Conservation (phyloP, 2,888 invertebrate genomes). For the Candidula unifasciata region DNA sequence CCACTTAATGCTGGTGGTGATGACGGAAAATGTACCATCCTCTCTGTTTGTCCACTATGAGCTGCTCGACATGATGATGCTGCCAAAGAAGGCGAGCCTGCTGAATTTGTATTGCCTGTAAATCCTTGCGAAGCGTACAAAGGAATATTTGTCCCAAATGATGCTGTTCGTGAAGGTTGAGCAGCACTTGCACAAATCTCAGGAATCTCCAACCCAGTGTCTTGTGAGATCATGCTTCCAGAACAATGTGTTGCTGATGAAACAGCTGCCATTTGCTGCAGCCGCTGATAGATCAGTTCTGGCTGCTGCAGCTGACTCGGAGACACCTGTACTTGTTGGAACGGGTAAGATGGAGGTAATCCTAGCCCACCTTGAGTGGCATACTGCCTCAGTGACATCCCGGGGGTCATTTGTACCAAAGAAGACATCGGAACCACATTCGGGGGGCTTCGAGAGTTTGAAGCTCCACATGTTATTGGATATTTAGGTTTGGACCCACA, state of each 20-base stretch:
- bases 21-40: neutral
- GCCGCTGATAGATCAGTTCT: neutral
- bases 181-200: neutral
- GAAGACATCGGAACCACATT: slow-evolving; percentile 43
- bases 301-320: neutral
- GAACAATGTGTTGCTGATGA: neutral
- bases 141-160: neutral
- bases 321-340: slow-evolving; percentile 2
- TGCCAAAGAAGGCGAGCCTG: neutral
- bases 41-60: neutral
- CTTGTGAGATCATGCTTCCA: neutral
- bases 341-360: slow-evolving; percentile 31
- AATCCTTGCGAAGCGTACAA: neutral
- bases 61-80: too few species aligned
- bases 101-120: neutral
- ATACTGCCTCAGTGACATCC: slow-evolving; percentile 33
- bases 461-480: slow-evolving; percentile 28
- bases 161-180: neutral
- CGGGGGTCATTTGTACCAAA: slow-evolving; percentile 44
- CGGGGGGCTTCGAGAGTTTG: slow-evolving; percentile 43
- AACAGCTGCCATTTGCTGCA: neutral
- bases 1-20: neutral
- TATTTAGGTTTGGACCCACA: neutral
- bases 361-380: slow-evolving; percentile 45
- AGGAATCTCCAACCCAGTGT: neutral